Evolutionary conservation across 2,888 invertebrate species (phyloP).

Genomic region (Augochlorella aurata): DNA sequence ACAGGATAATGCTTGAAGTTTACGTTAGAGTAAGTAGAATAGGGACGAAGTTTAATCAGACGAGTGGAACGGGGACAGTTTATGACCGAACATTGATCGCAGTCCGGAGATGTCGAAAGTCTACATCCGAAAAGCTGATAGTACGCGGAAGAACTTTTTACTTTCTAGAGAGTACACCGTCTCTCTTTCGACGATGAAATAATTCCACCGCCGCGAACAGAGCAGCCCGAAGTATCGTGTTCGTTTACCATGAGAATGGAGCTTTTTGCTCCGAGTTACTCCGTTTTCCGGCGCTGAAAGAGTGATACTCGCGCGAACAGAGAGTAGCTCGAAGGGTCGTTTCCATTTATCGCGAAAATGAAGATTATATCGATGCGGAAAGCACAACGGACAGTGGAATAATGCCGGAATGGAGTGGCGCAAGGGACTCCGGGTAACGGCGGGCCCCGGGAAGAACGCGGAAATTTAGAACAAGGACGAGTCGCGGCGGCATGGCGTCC

Average conservation of each 20-base stretch:
- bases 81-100: not conserved
- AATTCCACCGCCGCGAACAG: too few species aligned
- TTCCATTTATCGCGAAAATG: not conserved
- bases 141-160: too few species aligned
- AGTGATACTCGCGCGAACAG: not conserved
- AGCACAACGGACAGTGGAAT: not conserved
- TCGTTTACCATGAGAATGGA: not conserved
- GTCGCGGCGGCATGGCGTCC: not conserved
- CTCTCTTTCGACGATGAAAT: too few species aligned
- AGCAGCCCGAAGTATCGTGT: not conserved
- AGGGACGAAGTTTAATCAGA: not conserved
- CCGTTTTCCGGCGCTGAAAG: not conserved
- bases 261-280: not conserved
- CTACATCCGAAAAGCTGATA: too few species aligned
- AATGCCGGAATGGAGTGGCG: not conserved
- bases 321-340: not conserved
- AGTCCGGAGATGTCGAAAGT: not conserved
- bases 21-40: not conserved
- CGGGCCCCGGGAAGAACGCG: not conserved
- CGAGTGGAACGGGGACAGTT: not conserved
- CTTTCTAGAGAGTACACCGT: too few species aligned
- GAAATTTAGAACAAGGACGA: conserved; percentile 8
- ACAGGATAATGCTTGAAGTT: not conserved
- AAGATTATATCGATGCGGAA: not conserved
- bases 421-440: not conserved